These are phyloP conservation scores for Paracentrotus lividus DNA, from an alignment of 53 echinoderm and acorn worm genomes.

Conservation along the genomic window DNA sequence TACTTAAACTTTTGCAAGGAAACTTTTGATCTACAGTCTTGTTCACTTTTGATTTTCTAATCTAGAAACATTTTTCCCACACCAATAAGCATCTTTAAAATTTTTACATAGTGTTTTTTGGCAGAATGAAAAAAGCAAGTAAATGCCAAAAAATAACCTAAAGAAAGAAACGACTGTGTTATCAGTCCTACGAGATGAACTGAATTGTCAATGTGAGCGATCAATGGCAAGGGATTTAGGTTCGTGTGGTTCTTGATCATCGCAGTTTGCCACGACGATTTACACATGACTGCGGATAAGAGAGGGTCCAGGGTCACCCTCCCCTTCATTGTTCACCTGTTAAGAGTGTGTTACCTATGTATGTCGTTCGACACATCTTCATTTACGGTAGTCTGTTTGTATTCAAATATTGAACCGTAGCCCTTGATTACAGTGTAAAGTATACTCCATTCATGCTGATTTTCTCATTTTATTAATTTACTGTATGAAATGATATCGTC, in stretches of 20 bases:
- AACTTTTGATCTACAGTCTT: too few species aligned
- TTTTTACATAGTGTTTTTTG: too few species aligned
- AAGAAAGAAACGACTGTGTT: background rate
- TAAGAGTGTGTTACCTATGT: background rate
- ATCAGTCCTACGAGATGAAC: conserved; percentile 33
- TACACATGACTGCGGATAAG: background rate
- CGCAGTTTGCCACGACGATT: conserved; percentile 22
- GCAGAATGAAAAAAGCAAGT: too few species aligned
- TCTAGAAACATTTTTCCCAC: too few species aligned
- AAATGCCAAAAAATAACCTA: too few species aligned
- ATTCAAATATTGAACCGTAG: conserved; percentile 8
- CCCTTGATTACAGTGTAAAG: too few species aligned
- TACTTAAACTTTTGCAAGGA: too few species aligned
- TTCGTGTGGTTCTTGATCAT: conserved; percentile 16
- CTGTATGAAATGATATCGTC: too few species aligned
- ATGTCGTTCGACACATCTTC: background rate
- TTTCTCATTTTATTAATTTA: too few species aligned
- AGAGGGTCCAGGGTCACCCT: background rate
- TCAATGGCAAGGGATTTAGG: conserved; percentile 19
- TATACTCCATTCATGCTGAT: too few species aligned
- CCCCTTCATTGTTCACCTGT: background rate
- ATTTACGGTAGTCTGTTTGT: background rate
- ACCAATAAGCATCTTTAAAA: too few species aligned
- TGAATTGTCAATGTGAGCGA: conserved; percentile 1
- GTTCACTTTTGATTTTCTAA: too few species aligned